Conservation (phyloP, 1,140 invertebrate species). For the Plutomurus gul region DNA sequence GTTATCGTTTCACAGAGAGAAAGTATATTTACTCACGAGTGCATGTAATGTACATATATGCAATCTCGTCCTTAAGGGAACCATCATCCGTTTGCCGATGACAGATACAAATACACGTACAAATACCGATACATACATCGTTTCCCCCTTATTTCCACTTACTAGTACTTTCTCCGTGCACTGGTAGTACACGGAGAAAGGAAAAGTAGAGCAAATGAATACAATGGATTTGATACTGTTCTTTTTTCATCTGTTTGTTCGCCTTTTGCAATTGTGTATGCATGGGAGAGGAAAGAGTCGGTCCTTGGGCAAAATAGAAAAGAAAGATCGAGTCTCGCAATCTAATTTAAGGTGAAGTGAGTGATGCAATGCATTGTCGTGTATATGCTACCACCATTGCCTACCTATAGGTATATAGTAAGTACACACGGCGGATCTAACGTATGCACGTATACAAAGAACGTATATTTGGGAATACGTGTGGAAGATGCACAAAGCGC, state of each 20-base stretch:
- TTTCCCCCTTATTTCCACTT: too few relatives aligned
- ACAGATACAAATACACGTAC: too few relatives aligned
- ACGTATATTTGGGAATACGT: too few relatives aligned
- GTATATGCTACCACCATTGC: not conserved
- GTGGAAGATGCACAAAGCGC: not conserved
- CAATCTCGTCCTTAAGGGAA: too few relatives aligned
- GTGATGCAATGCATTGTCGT: conserved; percentile 9
- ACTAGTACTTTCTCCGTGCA: too few relatives aligned
- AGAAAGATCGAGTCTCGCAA: conserved; percentile 11
- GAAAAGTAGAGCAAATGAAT: not conserved
- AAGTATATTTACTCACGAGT: too few relatives aligned
- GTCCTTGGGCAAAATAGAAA: conserved; percentile 17
- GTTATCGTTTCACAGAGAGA: too few relatives aligned
- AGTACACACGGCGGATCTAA: too few relatives aligned
- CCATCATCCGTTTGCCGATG: too few relatives aligned
- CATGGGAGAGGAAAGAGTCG: not conserved
- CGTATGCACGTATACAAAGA: too few relatives aligned
- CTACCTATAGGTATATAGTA: not conserved
- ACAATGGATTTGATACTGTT: not conserved
- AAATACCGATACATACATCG: too few relatives aligned
- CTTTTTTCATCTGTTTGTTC: not conserved
- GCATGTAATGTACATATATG: too few relatives aligned
- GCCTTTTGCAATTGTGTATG: not conserved
- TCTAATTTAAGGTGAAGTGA: conserved; percentile 14
- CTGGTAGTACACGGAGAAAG: not conserved